Evolutionary conservation across 2,888 invertebrate genomes (phyloP), one percentile per base, ranked within the genome.

Genomic region (Habrosyne pyritoides): DNA sequence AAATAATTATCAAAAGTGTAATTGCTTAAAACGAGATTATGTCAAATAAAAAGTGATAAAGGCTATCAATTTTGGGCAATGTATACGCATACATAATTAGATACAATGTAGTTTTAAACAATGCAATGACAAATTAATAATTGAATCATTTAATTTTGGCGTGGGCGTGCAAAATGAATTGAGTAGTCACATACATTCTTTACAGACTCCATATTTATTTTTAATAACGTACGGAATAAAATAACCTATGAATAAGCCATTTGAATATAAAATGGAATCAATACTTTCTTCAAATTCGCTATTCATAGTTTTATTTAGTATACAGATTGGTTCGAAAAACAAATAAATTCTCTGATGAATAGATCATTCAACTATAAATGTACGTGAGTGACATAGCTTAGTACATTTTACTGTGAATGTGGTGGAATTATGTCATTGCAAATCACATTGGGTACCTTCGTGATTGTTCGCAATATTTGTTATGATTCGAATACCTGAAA

Each of bases 101-200:
- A 70, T 62, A 61, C 64, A 50, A 52, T 30, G 26, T 49, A 53
- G 61, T 62, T 62, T 57, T 24, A 67, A 71, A 74, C 75, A 74
- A 70, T 67, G 60, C 64, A 55, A 53, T 64, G 62, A 65, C 61
- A 68, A 64, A 74, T 64, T 59, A 66, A 24, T 24, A 5, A 24
- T 24, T 24, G 24, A 24, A 7, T 24, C 24, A 24, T 24, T 5
- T 24, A 24, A 24, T 24, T 24, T 24, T 24, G 24, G 24, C 24
- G 4, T 24, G 4, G 24, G 24, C 24, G 24, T 24, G 24, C 24
- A 5, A 24, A 24, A 24, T 24, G 24, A 3, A 24, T 24, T 24
- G 24, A 5, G n/a, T 24, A 24, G 4, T 24, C 7, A 24, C 24
- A 5, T 7, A 24, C 3, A 24, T 24, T 5, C 24, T 24, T 24